A percentile compares a stretch with the other conserved stretches of the same genome.
These are phyloP conservation scores for Rhineura floridana DNA, from an alignment of 2,113 vertebrate species.

Conservation along the genomic window DNA sequence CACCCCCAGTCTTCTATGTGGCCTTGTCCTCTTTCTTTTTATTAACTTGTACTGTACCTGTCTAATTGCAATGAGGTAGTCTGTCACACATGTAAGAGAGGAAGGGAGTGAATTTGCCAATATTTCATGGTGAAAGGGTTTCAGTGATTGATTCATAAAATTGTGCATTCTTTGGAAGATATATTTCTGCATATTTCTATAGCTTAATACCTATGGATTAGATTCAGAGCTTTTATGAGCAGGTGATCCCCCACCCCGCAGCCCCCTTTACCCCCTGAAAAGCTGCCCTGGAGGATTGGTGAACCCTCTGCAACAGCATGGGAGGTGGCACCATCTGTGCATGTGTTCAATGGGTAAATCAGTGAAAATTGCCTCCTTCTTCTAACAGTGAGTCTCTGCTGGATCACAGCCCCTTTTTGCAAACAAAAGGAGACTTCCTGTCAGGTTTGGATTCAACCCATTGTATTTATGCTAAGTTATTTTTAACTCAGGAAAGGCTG, in stretches of 20 bases:
- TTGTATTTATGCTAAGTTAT: constrained; percentile 16
- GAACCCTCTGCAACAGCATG: no score
- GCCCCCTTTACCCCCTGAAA: no score
- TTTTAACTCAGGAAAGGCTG: constrained; percentile 7
- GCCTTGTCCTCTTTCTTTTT: not conserved
- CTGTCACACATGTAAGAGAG: not conserved
- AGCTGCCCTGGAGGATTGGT: no score
- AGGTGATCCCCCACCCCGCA: no score
- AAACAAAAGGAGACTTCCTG: no score
- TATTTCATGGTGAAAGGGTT: constrained; percentile 24
- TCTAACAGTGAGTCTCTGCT: no score
- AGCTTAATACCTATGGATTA: constrained; percentile 36
- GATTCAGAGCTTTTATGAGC: no score
- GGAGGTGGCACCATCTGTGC: no score
- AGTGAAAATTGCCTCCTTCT: no score
- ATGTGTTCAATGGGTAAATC: no score
- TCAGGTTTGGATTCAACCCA: no score
- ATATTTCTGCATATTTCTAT: constrained; percentile 12
- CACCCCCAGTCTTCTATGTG: constrained; percentile 4
- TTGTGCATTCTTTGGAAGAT: constrained; percentile 34
- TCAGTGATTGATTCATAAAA: constrained; percentile 42
- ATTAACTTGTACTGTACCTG: not conserved
- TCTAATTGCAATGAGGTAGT: not conserved
- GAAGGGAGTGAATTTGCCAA: constrained; percentile 23
- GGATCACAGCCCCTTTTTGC: no score